A percentile compares a stretch with the other conserved stretches of the same genome.
These are phyloP conservation scores for Felis chaus DNA, from an alignment of 2,113 vertebrate genomes.

Conservation along the genomic window DNA sequence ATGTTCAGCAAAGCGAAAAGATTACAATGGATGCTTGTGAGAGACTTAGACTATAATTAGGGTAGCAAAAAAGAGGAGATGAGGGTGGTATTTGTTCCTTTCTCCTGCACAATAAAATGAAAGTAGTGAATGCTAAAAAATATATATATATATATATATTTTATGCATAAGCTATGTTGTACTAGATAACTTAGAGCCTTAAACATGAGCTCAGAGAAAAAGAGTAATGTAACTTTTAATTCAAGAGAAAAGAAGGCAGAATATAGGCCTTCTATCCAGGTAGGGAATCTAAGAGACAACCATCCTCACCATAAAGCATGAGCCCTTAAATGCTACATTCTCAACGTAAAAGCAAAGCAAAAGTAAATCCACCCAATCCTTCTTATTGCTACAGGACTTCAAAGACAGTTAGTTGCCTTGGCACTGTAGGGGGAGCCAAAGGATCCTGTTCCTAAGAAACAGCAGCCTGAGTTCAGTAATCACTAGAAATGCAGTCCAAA, in stretches of 20 bases:
- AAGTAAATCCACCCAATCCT: not conserved
- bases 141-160: not conserved
- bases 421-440: not conserved
- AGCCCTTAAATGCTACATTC: not conserved
- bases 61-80: not conserved
- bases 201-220: slow-evolving; percentile 33
- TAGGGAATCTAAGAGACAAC: not conserved
- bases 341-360: not conserved
- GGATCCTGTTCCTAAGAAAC: not conserved
- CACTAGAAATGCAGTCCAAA: not conserved
- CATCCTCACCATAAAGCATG: not conserved
- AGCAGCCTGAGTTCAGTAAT: not conserved
- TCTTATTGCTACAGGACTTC: not conserved
- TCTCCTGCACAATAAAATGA: not conserved
- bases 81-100: not conserved
- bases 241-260: not conserved
- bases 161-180: not conserved
- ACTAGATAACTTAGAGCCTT: slow-evolving; percentile 1
- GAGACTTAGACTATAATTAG: not conserved
- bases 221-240: slow-evolving; percentile 3
- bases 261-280: not conserved
- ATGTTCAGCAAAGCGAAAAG: not conserved
- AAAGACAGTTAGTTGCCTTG: not conserved
- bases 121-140: not conserved
- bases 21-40: not conserved